Evolutionary conservation across 2,113 vertebrate species (phyloP), one percentile per base, ranked within the genome.

Genomic region (Hiodon tergisus): DNA sequence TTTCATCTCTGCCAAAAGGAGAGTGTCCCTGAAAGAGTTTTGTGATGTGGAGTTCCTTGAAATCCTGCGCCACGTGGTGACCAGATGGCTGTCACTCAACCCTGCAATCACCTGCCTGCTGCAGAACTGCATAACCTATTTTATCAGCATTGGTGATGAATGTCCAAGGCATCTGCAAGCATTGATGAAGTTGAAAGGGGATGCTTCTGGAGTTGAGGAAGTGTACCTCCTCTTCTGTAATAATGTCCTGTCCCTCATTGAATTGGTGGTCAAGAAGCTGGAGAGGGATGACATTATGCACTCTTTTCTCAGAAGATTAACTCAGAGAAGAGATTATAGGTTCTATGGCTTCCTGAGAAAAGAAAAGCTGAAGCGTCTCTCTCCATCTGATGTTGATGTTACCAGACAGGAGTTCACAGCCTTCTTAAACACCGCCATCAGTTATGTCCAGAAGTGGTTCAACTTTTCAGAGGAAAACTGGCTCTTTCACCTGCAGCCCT

Each of bases 291-390:
- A 46, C 73, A 77, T 74, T 16, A 80, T 73, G 78, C 31, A 63
- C 31, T 60, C 52, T 31, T 53, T 74, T 48, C 54, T n/a, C 55
- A 14, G n/a, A 58, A 77, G 72, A 59, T 60, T 77, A 4, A 71
- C 48, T 31, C 75, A 81, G 76, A 81, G 75, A 71, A 53, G 67
- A 69, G 78, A 79, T 76, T 58, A 81, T 59, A 53, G 75, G 52
- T 72, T 81, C 52, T 79, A 74, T 75, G 80, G 75, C 17, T 81
- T 77, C 75, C 54, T 79, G 55, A 81, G 75, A 9, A 79, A 81
- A 69, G 13, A 54, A 10, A 79, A 75, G 78, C 61, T 81, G 71
- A 70, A 76, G 47, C 16, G 46, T 73, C 62, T 77, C 58, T 31
- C 67, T 47, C 74, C 71, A 71, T 46, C 48, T 74, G 71, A 79